phyloP scores from a whole-genome alignment of 2,113 vertebrate species.

The Triplophysa tibetana region DNA sequence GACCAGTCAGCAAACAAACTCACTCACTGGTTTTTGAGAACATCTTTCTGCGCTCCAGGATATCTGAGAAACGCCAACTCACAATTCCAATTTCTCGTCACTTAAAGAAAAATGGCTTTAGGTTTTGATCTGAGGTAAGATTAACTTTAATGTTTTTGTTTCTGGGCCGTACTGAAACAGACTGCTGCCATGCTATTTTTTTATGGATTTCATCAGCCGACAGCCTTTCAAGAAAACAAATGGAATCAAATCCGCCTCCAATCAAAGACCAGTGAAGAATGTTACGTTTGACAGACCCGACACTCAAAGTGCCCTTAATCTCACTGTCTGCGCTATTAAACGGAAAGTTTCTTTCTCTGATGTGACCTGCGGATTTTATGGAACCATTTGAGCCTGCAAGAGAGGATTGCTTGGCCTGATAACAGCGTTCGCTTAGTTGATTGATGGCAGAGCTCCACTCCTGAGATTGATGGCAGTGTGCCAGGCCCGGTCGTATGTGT shows the following conservation, averaged over 20 bases:
- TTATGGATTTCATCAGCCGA: constrained; percentile 40
- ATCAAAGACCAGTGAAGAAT: constrained; percentile 38
- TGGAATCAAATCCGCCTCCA: constrained; percentile 39
- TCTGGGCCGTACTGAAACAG: not conserved
- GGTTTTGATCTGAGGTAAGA: constrained; percentile 21
- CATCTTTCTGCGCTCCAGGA: not conserved
- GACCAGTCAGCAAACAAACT: not conserved
- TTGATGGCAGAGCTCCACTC: constrained; percentile 53
- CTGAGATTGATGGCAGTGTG: constrained; percentile 60
- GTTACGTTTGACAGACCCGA: constrained; percentile 41
- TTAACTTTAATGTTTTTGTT: constrained; percentile 2
- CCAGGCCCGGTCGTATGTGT: constrained; percentile 57
- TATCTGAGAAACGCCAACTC: constrained; percentile 1
- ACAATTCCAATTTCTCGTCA: constrained; percentile 13
- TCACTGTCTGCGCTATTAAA: constrained; percentile 46
- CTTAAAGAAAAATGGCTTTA: constrained; percentile 1
- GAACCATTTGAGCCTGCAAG: constrained; percentile 30
- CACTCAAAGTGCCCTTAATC: constrained; percentile 51
- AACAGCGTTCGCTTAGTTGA: constrained; percentile 54
- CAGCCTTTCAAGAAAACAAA: constrained; percentile 48
- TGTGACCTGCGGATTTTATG: constrained; percentile 44
- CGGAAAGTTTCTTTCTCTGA: constrained; percentile 40
- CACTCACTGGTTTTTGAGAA: not conserved
- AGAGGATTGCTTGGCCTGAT: constrained; percentile 48
- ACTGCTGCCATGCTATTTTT: constrained; percentile 32